Conservation (phyloP, 2,113 vertebrate genomes). For the Orthonyx spaldingii region DNA sequence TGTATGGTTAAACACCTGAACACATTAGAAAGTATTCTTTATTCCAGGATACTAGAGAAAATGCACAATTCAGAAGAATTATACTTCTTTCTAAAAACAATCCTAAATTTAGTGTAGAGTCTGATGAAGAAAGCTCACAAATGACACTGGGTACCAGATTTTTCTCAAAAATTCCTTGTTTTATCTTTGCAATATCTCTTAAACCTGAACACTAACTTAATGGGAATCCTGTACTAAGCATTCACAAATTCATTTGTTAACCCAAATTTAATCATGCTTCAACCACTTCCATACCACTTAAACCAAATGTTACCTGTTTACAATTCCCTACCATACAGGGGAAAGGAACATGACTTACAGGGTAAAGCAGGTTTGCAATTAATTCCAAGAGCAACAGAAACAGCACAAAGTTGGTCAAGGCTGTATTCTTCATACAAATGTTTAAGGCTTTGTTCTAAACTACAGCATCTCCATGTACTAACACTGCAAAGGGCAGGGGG, state of each 20-base stretch:
- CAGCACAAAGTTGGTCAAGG: background rate
- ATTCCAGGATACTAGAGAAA: background rate
- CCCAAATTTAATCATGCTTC: fast-evolving
- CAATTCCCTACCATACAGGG: background rate
- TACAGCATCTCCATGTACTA: fast-evolving
- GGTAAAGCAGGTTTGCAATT: background rate
- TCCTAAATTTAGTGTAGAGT: background rate
- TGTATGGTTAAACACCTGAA: background rate
- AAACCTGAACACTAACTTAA: background rate
- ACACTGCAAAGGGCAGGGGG: background rate
- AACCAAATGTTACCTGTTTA: background rate
- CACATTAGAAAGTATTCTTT: background rate
- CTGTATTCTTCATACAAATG: fast-evolving
- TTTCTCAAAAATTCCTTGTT: background rate
- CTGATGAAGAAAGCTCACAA: background rate
- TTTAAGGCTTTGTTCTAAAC: background rate
- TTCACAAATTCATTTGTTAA: background rate
- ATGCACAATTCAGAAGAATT: background rate
- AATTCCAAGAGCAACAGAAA: background rate
- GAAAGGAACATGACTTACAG: background rate
- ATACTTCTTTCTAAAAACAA: background rate
- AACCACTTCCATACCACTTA: background rate
- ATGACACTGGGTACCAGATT: fast-evolving
- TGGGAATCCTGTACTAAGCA: fast-evolving
- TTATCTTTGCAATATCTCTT: background rate